Conservation (phyloP, 2,888 invertebrate genomes). For the Aphrophora alni region DNA sequence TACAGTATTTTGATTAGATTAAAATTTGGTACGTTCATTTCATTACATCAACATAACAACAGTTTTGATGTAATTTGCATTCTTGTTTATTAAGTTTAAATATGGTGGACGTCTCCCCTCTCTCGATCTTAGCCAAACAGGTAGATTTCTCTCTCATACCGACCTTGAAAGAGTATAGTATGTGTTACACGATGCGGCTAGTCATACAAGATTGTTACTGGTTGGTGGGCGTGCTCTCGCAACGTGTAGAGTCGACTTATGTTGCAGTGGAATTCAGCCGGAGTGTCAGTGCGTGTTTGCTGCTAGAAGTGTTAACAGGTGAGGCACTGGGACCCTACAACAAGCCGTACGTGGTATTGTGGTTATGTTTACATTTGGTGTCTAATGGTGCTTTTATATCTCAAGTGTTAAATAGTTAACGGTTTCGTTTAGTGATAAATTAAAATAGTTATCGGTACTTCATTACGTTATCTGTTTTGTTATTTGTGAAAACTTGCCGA, state of each 20-base stretch:
- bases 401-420: not conserved
- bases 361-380: slow-evolving; percentile 30
- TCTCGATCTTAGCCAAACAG: slow-evolving; percentile 37
- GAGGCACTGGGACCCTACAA: not conserved
- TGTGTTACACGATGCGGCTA: slow-evolving; percentile 12
- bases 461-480: not conserved
- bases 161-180: slow-evolving; percentile 25
- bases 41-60: not conserved
- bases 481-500: not conserved
- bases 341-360: slow-evolving; percentile 16
- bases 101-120: slow-evolving; percentile 29
- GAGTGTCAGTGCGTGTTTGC: slow-evolving; percentile 19
- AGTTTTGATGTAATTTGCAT: slow-evolving; percentile 27
- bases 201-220: not conserved
- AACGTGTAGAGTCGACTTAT: slow-evolving; percentile 6
- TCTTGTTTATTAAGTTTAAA: slow-evolving; percentile 33
- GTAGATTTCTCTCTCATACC: slow-evolving; percentile 38
- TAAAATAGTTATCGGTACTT: not conserved
- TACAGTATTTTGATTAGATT: not conserved
- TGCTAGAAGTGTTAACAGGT: slow-evolving; percentile 8
- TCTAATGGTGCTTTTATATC: not conserved
- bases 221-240: slow-evolving; percentile 20
- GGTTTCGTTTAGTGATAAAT: too few relatives aligned
- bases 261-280: slow-evolving; percentile 26
- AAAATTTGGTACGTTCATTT: not conserved